Evolutionary conservation across 2,888 invertebrate species (phyloP).

Genomic region (Sipha maydis): DNA sequence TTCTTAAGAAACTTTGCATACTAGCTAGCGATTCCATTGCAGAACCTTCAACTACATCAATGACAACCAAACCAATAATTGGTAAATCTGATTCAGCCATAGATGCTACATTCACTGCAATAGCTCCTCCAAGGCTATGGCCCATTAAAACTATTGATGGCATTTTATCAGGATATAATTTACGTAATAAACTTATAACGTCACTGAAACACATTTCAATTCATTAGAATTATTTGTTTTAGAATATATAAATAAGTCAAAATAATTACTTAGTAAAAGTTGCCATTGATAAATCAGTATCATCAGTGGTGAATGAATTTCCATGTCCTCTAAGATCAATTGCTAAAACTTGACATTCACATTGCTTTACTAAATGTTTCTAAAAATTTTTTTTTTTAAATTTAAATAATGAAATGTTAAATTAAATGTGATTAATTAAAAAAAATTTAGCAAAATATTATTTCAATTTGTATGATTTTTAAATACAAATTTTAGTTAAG

Average conservation of each 20-base stretch:
- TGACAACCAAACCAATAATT: slow-evolving; percentile 85
- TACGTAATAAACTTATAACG: slow-evolving; percentile 77
- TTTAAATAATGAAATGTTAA: too few relatives aligned
- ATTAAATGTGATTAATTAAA: too few relatives aligned
- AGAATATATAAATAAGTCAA: background rate
- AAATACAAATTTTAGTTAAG: background rate
- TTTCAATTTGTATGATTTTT: background rate
- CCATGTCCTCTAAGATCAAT: slow-evolving; percentile 96
- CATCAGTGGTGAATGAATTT: slow-evolving; percentile 80
- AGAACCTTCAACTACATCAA: slow-evolving; percentile 98
- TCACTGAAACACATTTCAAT: slow-evolving; percentile 73
- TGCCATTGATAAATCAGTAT: slow-evolving; percentile 84
- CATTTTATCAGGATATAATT: slow-evolving; percentile 73
- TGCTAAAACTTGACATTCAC: slow-evolving; percentile 89
- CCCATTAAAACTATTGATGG: slow-evolving; percentile 86
- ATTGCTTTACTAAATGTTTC: slow-evolving; percentile 69
- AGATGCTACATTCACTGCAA: slow-evolving; percentile 79
- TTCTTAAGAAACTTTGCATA: slow-evolving; percentile 94
- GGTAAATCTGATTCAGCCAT: slow-evolving; percentile 71
- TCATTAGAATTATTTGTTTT: background rate
- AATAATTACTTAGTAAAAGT: slow-evolving; percentile 78
- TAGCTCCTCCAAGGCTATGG: slow-evolving; percentile 98
- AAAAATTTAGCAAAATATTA: background rate
- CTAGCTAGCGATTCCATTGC: slow-evolving; percentile 94
- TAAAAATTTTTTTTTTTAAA: slow-evolving; percentile 63